Evolutionary conservation across 2,113 vertebrate species (phyloP).

Genomic region (Nettapus auritus): DNA sequence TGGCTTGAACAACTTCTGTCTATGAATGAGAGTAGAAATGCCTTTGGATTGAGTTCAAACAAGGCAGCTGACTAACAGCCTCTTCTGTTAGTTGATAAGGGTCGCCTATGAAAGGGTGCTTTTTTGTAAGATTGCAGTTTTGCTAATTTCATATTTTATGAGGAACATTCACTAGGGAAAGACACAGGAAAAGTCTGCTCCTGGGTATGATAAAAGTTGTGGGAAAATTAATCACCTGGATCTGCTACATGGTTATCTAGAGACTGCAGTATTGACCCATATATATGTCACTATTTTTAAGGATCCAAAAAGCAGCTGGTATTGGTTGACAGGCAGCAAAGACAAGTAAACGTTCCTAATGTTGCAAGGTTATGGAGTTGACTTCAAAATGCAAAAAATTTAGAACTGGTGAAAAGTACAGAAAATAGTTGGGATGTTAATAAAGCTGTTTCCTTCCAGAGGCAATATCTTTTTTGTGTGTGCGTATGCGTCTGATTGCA

Average conservation of each 20-base stretch:
- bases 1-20: constrained; percentile 50
- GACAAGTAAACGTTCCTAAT: constrained; percentile 64
- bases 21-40: constrained; percentile 50
- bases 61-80: constrained; percentile 71
- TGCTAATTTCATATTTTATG: constrained; percentile 76
- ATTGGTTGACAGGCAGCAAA: constrained; percentile 70
- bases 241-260: constrained; percentile 59
- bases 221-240: constrained; percentile 38
- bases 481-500: constrained; percentile 79
- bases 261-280: constrained; percentile 74
- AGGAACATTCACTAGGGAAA: constrained; percentile 58
- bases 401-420: constrained; percentile 82
- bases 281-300: constrained; percentile 73
- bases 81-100: constrained; percentile 73
- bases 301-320: constrained; percentile 69
- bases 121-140: constrained; percentile 70
- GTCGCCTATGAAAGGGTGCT: constrained; percentile 57
- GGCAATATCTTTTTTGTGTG: constrained; percentile 70
- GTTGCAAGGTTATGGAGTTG: constrained; percentile 69
- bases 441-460: constrained; percentile 81
- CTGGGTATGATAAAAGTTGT: constrained; percentile 67
- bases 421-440: constrained; percentile 82
- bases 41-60: constrained; percentile 77
- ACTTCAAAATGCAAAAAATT: constrained; percentile 80
- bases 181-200: constrained; percentile 59